phyloP scores from a whole-genome alignment of 2,888 invertebrate genomes.

The Rhopalosiphum nymphaeae region DNA sequence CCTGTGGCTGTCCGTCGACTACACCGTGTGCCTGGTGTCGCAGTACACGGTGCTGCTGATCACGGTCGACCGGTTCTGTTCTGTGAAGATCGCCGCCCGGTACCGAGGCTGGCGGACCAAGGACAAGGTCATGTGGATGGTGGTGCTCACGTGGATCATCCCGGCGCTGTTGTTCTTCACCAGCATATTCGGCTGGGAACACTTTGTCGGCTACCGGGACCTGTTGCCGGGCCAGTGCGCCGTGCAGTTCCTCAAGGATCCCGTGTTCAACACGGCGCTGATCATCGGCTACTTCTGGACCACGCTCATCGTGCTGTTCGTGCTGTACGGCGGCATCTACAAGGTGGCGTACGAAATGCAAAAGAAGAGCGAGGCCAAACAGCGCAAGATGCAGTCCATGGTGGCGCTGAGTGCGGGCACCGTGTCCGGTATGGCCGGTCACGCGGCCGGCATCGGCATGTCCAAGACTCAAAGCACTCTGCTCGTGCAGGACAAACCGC shows the following conservation, averaged over 20 bases:
- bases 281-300: slow-evolving; percentile 99
- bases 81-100: slow-evolving; percentile 97
- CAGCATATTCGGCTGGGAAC: slow-evolving; percentile 99
- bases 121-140: slow-evolving; percentile 93
- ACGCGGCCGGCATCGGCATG: slow-evolving; percentile 87
- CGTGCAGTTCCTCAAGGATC: slow-evolving; percentile 97
- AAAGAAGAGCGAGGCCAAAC: slow-evolving; percentile 95
- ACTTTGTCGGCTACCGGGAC: slow-evolving; percentile 93
- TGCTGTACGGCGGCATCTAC: slow-evolving; percentile 96
- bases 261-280: slow-evolving; percentile 95
- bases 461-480: slow-evolving; percentile 81
- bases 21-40: slow-evolving; percentile 98
- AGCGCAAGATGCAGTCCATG: slow-evolving; percentile 95
- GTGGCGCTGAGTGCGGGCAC: slow-evolving; percentile 90
- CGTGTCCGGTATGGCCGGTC: slow-evolving; percentile 90
- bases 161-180: slow-evolving; percentile 97
- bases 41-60: slow-evolving; percentile 99
- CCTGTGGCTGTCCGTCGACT: slow-evolving; percentile 98
- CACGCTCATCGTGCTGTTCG: slow-evolving; percentile 93
- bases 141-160: slow-evolving; percentile 96
- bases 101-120: slow-evolving; percentile 98
- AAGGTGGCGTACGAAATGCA: slow-evolving; percentile 98
- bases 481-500: slow-evolving; percentile 78
- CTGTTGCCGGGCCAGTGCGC: slow-evolving; percentile 90
- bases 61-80: slow-evolving; percentile 98